phyloP scores from a whole-genome alignment of 1,140 invertebrate genomes.

The Dinoponera quadriceps region DNA sequence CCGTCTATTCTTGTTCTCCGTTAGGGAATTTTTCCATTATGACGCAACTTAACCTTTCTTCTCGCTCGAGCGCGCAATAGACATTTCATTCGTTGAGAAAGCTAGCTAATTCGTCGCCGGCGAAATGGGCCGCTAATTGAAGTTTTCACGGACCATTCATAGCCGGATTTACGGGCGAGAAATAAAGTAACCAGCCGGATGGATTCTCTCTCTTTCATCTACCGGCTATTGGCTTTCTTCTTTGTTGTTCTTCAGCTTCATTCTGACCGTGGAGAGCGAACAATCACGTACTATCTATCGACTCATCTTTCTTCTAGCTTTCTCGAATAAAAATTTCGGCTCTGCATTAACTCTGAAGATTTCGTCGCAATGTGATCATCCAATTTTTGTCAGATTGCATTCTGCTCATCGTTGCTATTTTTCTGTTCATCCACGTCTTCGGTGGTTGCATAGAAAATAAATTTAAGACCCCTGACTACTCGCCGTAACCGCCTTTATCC shows the following conservation, averaged over 20 bases:
- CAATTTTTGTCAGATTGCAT: background rate
- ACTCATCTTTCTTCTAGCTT: background rate
- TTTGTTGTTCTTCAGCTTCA: slow-evolving; percentile 16
- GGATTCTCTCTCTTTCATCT: slow-evolving; percentile 47
- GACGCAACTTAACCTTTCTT: background rate
- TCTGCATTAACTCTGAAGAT: background rate
- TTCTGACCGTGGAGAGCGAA: slow-evolving; percentile 28
- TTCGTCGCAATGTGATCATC: background rate
- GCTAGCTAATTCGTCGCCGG: slow-evolving; percentile 26
- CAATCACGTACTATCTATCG: slow-evolving; percentile 16
- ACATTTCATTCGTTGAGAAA: slow-evolving; percentile 5
- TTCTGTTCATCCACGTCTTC: background rate
- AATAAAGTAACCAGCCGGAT: slow-evolving; percentile 36
- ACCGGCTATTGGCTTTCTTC: background rate
- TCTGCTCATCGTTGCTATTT: too few species aligned
- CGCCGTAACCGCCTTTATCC: too few species aligned
- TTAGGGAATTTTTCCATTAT: slow-evolving; percentile 33
- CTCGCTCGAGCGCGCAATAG: background rate
- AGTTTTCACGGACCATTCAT: slow-evolving; percentile 31
- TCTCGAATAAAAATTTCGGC: background rate
- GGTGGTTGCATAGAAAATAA: background rate
- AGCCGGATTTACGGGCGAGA: slow-evolving; percentile 40
- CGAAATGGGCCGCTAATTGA: slow-evolving; percentile 49
- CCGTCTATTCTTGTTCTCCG: slow-evolving; percentile 12
- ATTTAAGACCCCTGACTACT: too few species aligned